Conservation (phyloP, 2,888 invertebrate species). For the Caenorhabditis auriculariae region DNA sequence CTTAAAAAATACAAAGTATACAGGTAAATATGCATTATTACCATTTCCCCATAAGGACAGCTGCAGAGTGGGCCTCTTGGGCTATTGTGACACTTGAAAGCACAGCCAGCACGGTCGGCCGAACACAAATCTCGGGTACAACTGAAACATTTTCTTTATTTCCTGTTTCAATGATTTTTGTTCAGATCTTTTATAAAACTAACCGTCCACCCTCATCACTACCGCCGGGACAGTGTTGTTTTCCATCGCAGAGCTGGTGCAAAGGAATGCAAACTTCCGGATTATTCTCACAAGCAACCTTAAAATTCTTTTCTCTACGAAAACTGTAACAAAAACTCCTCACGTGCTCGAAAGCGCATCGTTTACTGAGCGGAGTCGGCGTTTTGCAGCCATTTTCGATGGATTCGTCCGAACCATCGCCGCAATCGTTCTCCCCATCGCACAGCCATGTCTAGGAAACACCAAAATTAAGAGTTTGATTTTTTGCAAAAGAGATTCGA, state of each 20-base stretch:
- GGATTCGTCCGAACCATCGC: conserved; percentile 56
- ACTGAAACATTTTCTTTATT: conserved; percentile 2
- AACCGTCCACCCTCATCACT: conserved; percentile 64
- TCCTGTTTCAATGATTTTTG: neutral
- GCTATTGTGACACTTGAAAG: conserved; percentile 65
- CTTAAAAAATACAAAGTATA: neutral
- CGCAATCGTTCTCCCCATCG: conserved; percentile 63
- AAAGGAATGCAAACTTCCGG: conserved; percentile 74
- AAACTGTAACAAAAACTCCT: neutral
- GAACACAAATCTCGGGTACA: conserved; percentile 64
- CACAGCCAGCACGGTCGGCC: conserved; percentile 65
- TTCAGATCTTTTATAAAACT: no score
- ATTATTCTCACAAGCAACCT: conserved; percentile 44
- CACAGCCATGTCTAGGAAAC: conserved; percentile 60
- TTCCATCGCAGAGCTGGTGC: conserved; percentile 74
- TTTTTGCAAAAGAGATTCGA: neutral
- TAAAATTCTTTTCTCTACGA: neutral
- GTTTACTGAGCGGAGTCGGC: conserved; percentile 12
- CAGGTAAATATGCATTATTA: conserved; percentile 73
- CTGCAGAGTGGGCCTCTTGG: conserved; percentile 80
- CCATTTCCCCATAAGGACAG: conserved; percentile 84
- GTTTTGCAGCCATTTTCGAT: conserved; percentile 50
- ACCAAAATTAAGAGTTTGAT: neutral
- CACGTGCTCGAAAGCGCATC: conserved; percentile 59
- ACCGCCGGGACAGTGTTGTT: conserved; percentile 94